Evolutionary conservation across 2,888 invertebrate genomes (phyloP).

Genomic region (Spilosoma lubricipeda): DNA sequence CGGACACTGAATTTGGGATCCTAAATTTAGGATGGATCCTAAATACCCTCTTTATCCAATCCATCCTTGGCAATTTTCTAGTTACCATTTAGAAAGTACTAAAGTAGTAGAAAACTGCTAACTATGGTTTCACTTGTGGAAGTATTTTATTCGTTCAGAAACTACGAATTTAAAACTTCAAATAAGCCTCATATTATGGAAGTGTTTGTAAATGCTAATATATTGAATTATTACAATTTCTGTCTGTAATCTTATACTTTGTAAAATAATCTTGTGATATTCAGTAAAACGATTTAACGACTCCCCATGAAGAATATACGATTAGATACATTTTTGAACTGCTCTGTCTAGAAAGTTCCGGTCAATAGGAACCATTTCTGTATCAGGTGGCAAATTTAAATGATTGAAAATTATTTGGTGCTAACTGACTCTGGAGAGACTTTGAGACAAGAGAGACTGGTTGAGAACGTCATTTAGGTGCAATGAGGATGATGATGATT

Average conservation of each 20-base stretch:
- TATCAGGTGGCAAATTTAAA: slow-evolving; percentile 43
- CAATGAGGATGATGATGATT: background rate
- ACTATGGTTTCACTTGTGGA: background rate
- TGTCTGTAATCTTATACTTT: background rate
- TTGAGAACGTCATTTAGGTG: no score
- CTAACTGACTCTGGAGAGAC: background rate
- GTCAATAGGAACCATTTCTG: slow-evolving; percentile 50
- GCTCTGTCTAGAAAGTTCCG: slow-evolving; percentile 57
- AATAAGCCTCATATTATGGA: background rate
- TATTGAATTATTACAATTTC: background rate
- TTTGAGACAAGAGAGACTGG: no score
- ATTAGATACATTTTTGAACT: background rate
- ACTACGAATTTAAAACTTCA: background rate
- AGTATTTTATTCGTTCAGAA: background rate
- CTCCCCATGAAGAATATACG: rapidly evolving
- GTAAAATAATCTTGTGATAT: background rate
- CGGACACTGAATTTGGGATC: no score
- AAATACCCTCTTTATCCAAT: no score
- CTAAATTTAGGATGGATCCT: no score
- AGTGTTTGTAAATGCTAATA: background rate
- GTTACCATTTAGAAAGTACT: background rate
- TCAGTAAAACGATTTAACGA: background rate
- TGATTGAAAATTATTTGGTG: background rate
- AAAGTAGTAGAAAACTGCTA: background rate
- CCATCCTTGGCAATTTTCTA: background rate